These are phyloP conservation scores for Murina feae DNA, from an alignment of 2,113 vertebrate genomes.

Conservation along the genomic window DNA sequence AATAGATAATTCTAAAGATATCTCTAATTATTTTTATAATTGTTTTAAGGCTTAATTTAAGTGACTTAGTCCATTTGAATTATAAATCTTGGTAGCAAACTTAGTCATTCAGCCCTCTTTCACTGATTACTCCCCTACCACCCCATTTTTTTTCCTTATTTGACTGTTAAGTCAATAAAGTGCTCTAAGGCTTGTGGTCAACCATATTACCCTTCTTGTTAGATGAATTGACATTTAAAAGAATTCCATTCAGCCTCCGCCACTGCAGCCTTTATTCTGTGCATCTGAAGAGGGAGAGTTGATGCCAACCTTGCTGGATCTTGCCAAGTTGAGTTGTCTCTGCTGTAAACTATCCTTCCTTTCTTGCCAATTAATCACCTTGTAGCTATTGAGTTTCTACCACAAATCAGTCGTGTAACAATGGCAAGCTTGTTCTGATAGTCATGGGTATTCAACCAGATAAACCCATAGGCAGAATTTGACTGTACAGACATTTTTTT, in stretches of 20 bases:
- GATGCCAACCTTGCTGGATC: not conserved
- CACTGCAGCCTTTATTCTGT: not conserved
- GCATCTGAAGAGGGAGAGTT: not conserved
- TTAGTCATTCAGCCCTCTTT: not conserved
- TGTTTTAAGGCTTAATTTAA: not conserved
- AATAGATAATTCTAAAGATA: not conserved
- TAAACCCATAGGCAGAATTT: not conserved
- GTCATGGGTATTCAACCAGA: not conserved
- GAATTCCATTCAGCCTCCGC: not conserved
- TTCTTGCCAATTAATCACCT: not conserved
- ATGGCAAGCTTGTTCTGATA: not conserved
- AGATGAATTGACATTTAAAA: not conserved
- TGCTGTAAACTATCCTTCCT: not conserved
- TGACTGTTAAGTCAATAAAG: not conserved
- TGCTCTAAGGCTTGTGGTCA: not conserved
- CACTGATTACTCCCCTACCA: not conserved
- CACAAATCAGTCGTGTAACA: not conserved
- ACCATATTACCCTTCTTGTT: not conserved
- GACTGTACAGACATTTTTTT: not conserved
- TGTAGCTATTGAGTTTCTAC: not conserved
- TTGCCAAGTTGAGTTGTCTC: conserved; percentile 35
- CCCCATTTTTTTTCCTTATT: not conserved
- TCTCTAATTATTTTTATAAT: not conserved
- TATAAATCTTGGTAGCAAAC: not conserved
- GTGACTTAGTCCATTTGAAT: not conserved